These are phyloP conservation scores for Listronotus bonariensis DNA, from an alignment of 1,140 invertebrate genomes.

Conservation along the genomic window DNA sequence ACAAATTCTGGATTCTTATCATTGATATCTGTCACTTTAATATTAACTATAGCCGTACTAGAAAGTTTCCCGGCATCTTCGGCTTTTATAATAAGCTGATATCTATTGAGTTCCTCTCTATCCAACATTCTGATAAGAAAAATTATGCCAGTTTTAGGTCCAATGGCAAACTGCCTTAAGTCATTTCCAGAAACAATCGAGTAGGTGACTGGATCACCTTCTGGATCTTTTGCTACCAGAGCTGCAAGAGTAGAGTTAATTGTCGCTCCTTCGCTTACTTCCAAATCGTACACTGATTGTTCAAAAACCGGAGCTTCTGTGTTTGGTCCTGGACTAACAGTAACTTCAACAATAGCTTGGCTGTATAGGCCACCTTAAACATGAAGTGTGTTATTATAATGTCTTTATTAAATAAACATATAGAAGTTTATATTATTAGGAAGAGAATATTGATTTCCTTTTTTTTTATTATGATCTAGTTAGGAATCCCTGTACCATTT, in stretches of 20 bases:
- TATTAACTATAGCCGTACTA: slow-evolving; percentile 81
- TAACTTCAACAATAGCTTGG: slow-evolving; percentile 84
- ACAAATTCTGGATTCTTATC: slow-evolving; percentile 87
- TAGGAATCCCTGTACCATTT: too few species aligned
- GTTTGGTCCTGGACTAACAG: slow-evolving; percentile 81
- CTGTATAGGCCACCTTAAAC: slow-evolving; percentile 66
- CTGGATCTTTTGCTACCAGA: slow-evolving; percentile 78
- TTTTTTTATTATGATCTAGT: too few species aligned
- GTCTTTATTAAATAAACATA: too few species aligned
- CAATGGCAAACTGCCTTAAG: slow-evolving; percentile 81
- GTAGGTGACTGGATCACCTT: slow-evolving; percentile 85
- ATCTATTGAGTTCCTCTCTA: slow-evolving; percentile 82
- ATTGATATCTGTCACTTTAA: slow-evolving; percentile 88
- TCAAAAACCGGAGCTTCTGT: slow-evolving; percentile 81
- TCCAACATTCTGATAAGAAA: slow-evolving; percentile 83
- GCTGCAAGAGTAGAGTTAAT: slow-evolving; percentile 83
- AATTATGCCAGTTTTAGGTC: slow-evolving; percentile 79
- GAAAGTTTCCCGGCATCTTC: slow-evolving; percentile 83
- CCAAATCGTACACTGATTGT: slow-evolving; percentile 79
- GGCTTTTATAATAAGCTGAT: slow-evolving; percentile 82
- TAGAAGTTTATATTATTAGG: too few species aligned
- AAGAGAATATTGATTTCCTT: too few species aligned
- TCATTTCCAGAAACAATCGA: slow-evolving; percentile 86
- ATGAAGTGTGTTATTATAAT: neutral
- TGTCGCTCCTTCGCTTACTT: slow-evolving; percentile 84